Percentiles rank a stretch among this genome's conserved stretches.
phyloP scores from a whole-genome alignment of 2,888 invertebrate genomes.

The Ptychoptera albimana region DNA sequence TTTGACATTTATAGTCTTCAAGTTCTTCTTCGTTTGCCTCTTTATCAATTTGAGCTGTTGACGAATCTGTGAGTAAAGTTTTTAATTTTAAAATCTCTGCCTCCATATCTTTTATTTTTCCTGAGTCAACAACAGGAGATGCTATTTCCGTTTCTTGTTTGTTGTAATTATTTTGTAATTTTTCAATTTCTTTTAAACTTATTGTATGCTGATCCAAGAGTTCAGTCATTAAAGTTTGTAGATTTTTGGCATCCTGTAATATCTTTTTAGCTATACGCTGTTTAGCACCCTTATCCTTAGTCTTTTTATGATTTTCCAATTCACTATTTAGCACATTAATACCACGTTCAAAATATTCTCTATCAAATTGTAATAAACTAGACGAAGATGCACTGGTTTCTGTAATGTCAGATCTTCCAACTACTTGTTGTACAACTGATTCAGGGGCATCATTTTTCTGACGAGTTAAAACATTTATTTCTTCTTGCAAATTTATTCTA shows the following conservation, averaged over 20 bases:
- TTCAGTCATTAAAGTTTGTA: neutral
- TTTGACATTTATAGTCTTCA: slow-evolving; percentile 14
- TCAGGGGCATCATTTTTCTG: too few species aligned
- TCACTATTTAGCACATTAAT: slow-evolving; percentile 18
- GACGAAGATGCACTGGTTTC: too few species aligned
- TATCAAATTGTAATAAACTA: too few species aligned
- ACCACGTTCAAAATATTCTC: too few species aligned
- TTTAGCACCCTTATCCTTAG: slow-evolving; percentile 25
- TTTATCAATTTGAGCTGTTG: neutral
- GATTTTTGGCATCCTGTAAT: slow-evolving; percentile 27
- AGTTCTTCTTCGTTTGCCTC: slow-evolving; percentile 10
- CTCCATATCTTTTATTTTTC: too few species aligned
- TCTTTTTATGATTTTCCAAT: slow-evolving; percentile 25
- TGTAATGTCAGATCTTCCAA: too few species aligned
- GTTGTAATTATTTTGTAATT: too few species aligned
- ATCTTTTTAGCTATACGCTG: slow-evolving; percentile 25
- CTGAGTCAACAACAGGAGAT: too few species aligned
- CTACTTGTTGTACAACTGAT: too few species aligned
- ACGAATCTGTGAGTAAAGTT: neutral
- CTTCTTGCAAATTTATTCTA: neutral
- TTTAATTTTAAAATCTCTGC: neutral
- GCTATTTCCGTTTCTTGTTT: too few species aligned
- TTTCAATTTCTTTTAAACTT: too few species aligned
- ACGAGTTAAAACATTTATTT: too few species aligned
- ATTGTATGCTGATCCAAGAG: neutral